These are phyloP conservation scores for Lacerta bilineata DNA, from an alignment of 2,797 vertebrate species.

Conservation along the genomic window DNA sequence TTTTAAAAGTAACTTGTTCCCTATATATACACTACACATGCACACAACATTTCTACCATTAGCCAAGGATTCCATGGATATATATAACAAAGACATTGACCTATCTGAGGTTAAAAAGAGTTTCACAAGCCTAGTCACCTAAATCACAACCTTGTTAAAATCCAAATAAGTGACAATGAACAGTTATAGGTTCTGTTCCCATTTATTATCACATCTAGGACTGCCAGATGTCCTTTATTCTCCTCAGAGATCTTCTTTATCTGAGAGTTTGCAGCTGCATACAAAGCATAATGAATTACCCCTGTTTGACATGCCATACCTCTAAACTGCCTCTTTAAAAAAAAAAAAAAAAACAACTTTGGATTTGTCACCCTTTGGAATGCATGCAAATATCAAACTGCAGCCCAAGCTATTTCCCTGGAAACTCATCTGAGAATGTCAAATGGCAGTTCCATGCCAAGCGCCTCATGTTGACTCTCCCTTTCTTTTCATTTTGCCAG, in stretches of 20 bases:
- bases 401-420: slow-evolving; percentile 32
- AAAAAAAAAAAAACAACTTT: neutral
- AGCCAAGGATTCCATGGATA: neutral
- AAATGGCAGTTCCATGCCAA: slow-evolving; percentile 4
- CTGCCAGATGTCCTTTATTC: slow-evolving; percentile 30
- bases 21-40: neutral
- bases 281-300: slow-evolving; percentile 15
- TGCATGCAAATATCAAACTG: neutral
- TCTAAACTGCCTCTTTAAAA: neutral
- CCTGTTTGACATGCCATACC: neutral
- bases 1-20: neutral
- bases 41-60: neutral
- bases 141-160: slow-evolving; percentile 34
- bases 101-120: slow-evolving; percentile 1
- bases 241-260: slow-evolving; percentile 2
- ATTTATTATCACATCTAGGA: slow-evolving; percentile 2
- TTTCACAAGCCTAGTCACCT: slow-evolving; percentile 1
- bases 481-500: neutral
- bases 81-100: neutral
- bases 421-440: slow-evolving; percentile 38
- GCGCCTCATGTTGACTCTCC: neutral
- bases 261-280: slow-evolving; percentile 15
- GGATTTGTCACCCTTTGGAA: slow-evolving; percentile 5
- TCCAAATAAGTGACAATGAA: neutral
- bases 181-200: neutral